Evolutionary conservation across 1,140 invertebrate species (phyloP), one percentile per base, ranked within the genome.

Genomic region (Apis cerana): DNA sequence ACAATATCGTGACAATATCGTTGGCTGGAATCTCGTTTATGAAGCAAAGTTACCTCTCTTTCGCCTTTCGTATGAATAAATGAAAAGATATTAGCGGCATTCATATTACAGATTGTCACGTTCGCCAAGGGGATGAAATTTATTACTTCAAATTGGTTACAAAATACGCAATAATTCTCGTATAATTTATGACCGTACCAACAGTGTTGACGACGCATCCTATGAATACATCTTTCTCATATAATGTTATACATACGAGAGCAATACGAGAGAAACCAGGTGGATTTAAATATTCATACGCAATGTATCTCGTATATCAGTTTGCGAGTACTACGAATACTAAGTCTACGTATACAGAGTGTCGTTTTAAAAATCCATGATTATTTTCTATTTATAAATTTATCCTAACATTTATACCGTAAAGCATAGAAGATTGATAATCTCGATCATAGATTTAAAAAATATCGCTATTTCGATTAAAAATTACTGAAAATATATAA

Each of bases 141-240:
- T 89, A 87, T 89, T 82, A 71, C 81, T 68, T 85, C 68, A 87
- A 89, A 85, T 87, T 84, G 87, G 87, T 88, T 86, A 86, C 75
- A 88, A 89, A 89, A 88, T 87, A 86, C 56, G 72, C 77, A 64
- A 83, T 87, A 87, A 88, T 71, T 89, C 87, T 84, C 61, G 3
- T 52, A 50, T 75, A 62, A 89, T 89, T 87, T 87, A 89, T 67
- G 76, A 78, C 33, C 48, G 50, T 75, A 54, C 79, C 50, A 62
- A 50, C 67, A 56, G 58, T 68, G 76, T 86, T 71, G 85, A 76
- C 80, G 75, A 75, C 58, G 58, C 58, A 27, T 50, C 59, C 23
- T n/a, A 61, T 17, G 76, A 72, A 67, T 80, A 72, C 58, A 23
- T 72, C 58, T 69, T 68, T 61, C 68, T 79, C 76, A 74, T 67